Evolutionary conservation across 2,113 vertebrate genomes (phyloP).

Genomic region (Chionomys nivalis): DNA sequence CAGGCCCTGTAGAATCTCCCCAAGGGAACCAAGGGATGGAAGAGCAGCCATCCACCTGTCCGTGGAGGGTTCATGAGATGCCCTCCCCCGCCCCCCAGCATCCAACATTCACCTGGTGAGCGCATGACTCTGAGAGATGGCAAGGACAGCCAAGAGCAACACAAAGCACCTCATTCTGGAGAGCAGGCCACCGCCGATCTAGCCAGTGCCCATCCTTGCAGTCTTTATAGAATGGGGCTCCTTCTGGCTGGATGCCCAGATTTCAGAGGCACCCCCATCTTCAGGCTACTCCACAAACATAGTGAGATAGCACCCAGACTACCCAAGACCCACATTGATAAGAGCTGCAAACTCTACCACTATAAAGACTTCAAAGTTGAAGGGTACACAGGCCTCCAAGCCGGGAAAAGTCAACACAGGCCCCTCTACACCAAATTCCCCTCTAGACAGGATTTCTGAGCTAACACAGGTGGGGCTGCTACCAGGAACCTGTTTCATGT

Average conservation of each 20-base stretch:
- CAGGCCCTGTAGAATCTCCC: not conserved
- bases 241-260: slow-evolving; percentile 17
- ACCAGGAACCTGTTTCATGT: not conserved
- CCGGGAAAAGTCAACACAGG: not conserved
- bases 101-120: slow-evolving; percentile 79
- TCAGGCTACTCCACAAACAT: slow-evolving; percentile 32
- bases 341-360: not conserved
- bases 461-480: not conserved
- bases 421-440: not conserved
- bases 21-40: rapidly evolving
- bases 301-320: not conserved
- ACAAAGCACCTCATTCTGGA: slow-evolving; percentile 82
- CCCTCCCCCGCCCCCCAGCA: not conserved
- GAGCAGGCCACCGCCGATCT: rapidly evolving
- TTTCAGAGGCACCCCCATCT: slow-evolving; percentile 24
- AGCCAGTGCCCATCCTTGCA: rapidly evolving
- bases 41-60: not conserved
- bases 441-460: not conserved
- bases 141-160: slow-evolving; percentile 80
- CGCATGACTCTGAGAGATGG: slow-evolving; percentile 78
- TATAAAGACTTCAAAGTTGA: slow-evolving; percentile 44
- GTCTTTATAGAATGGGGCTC: slow-evolving; percentile 67
- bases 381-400: not conserved
- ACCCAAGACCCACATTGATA: slow-evolving; percentile 21
- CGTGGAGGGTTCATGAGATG: rapidly evolving